Conservation (phyloP, 1,140 invertebrate genomes). For the Chionoecetes opilio region DNA sequence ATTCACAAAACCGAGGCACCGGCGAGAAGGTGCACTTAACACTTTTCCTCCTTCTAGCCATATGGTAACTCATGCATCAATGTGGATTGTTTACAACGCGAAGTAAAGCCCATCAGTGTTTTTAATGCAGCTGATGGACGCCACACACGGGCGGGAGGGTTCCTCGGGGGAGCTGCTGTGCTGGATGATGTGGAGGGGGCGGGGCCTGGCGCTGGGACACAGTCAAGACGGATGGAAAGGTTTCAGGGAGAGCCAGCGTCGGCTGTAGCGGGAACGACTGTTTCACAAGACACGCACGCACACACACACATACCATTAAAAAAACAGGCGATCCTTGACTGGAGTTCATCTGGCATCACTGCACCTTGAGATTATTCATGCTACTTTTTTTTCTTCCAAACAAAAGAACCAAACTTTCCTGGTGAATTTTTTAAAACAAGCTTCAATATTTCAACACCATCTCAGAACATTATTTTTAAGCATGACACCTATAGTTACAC, state of each 20-base stretch:
- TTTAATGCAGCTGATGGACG: constrained; percentile 61
- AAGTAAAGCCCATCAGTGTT: constrained; percentile 46
- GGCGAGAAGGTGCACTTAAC: constrained; percentile 55
- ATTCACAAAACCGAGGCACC: constrained; percentile 58
- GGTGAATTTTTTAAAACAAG: background rate
- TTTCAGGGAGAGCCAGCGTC: background rate
- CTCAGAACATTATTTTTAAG: background rate
- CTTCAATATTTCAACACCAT: constrained; percentile 8
- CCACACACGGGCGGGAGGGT: constrained; percentile 61
- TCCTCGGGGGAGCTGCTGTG: background rate
- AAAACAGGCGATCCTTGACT: background rate
- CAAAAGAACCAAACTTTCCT: background rate
- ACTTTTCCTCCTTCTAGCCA: constrained; percentile 56
- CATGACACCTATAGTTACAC: background rate
- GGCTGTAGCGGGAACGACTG: background rate
- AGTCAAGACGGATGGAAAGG: background rate
- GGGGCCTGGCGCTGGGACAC: background rate
- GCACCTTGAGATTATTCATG: constrained; percentile 2
- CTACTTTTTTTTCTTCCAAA: background rate
- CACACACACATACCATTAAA: background rate
- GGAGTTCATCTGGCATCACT: background rate
- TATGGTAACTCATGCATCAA: constrained; percentile 60
- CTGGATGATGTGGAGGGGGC: background rate
- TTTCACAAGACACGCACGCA: background rate
- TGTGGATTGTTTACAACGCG: constrained; percentile 49